Evolutionary conservation across 2,888 invertebrate genomes (phyloP).

Genomic region (Fragum fragum): DNA sequence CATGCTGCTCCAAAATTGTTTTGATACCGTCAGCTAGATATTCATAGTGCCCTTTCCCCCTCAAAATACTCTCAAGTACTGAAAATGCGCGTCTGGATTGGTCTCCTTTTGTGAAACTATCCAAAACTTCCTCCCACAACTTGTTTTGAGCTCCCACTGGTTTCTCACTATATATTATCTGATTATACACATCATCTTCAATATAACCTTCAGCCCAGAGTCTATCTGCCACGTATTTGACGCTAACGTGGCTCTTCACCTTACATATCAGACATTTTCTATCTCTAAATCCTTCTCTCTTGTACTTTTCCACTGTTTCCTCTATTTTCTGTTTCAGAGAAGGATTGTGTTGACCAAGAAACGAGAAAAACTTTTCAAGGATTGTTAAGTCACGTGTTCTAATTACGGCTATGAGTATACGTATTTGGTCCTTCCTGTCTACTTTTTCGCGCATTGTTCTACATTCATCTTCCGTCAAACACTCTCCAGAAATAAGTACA

Average conservation of each 20-base stretch:
- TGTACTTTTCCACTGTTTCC: background rate
- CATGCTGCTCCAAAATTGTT: background rate
- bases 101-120: background rate
- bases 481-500: background rate
- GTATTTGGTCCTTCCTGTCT: constrained; percentile 14
- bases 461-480: constrained; percentile 22
- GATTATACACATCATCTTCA: constrained; percentile 1
- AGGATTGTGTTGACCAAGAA: background rate
- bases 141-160: constrained; percentile 11
- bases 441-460: constrained; percentile 20
- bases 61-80: background rate
- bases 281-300: background rate
- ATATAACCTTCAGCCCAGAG: constrained; percentile 9
- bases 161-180: background rate
- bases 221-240: constrained; percentile 8
- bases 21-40: background rate
- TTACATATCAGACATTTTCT: constrained; percentile 1
- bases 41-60: background rate
- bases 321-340: background rate
- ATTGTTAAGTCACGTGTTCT: background rate
- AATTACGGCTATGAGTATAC: background rate
- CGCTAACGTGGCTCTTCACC: constrained; percentile 4
- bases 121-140: constrained; percentile 1
- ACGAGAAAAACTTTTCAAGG: background rate
- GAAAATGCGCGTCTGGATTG: background rate